A percentile compares a stretch with the other conserved stretches of the same genome.
These are phyloP conservation scores for Protaetia brevitarsis DNA, from an alignment of 1,140 invertebrate genomes.

Conservation along the genomic window DNA sequence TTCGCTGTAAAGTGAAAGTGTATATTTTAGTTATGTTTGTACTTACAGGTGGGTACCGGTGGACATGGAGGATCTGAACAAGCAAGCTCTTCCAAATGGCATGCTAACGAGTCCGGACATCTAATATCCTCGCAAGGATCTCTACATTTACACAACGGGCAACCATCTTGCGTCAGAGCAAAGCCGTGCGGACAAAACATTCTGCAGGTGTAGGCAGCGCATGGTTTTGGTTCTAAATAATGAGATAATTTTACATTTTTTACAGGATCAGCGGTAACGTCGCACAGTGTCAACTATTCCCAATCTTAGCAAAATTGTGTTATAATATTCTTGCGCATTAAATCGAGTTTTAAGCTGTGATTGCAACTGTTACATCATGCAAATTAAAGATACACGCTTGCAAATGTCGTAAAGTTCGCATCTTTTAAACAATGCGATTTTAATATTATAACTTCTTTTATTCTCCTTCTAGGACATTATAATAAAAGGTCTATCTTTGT, in stretches of 20 bases:
- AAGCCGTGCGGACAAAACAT: slow-evolving; percentile 86
- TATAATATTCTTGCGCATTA: too few relatives aligned
- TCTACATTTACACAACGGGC: slow-evolving; percentile 74
- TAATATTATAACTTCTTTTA: too few relatives aligned
- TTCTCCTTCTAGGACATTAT: too few relatives aligned
- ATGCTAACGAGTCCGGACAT: slow-evolving; percentile 71
- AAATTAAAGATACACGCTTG: too few relatives aligned
- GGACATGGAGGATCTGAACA: slow-evolving; percentile 76
- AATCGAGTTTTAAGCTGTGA: too few relatives aligned
- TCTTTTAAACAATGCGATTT: too few relatives aligned
- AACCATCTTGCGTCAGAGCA: slow-evolving; percentile 68
- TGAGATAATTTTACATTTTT: background rate
- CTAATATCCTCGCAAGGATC: slow-evolving; percentile 73
- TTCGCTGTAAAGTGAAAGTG: background rate
- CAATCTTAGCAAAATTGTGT: too few relatives aligned
- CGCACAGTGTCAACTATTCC: too few relatives aligned
- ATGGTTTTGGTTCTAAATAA: slow-evolving; percentile 57
- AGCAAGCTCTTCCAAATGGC: slow-evolving; percentile 73
- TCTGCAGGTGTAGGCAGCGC: slow-evolving; percentile 76
- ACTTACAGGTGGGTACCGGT: slow-evolving; percentile 76
- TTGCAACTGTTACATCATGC: too few relatives aligned
- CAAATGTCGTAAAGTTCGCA: too few relatives aligned
- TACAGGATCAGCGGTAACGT: too few relatives aligned
- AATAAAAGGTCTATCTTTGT: too few relatives aligned
- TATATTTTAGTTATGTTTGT: slow-evolving; percentile 24